A percentile compares a stretch with the other conserved stretches of the same genome.
Conservation (phyloP, 2,113 vertebrate species). For the Tachysurus vachellii region DNA sequence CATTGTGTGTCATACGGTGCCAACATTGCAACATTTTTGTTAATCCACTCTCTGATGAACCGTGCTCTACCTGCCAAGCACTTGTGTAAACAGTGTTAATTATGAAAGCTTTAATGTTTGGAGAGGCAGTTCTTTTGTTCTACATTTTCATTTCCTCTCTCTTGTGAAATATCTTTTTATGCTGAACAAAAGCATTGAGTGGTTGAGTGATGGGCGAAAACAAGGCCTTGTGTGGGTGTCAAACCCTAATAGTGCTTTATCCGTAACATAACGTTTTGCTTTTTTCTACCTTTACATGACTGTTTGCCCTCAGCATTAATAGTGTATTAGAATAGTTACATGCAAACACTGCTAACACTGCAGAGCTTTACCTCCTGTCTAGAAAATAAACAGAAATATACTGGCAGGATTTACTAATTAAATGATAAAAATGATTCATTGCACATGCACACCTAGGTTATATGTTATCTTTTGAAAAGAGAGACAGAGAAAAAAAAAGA, state of each 20-base stretch:
- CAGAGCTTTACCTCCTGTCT: slow-evolving; percentile 57
- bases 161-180: neutral
- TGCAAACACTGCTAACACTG: slow-evolving; percentile 63
- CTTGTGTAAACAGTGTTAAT: slow-evolving; percentile 16
- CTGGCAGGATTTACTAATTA: slow-evolving; percentile 41
- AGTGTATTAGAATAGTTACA: slow-evolving; percentile 56
- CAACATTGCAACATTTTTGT: neutral
- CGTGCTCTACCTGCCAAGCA: neutral
- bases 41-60: neutral
- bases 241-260: slow-evolving; percentile 59
- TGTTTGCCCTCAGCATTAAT: slow-evolving; percentile 70
- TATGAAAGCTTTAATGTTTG: slow-evolving; percentile 4
- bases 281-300: slow-evolving; percentile 69
- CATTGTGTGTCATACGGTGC: neutral
- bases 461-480: neutral
- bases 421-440: neutral
- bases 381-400: slow-evolving; percentile 79
- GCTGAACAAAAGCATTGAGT: neutral
- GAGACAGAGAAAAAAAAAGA: slow-evolving; percentile 55
- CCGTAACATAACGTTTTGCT: slow-evolving; percentile 73
- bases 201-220: neutral
- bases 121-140: slow-evolving; percentile 5
- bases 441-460: slow-evolving; percentile 54
- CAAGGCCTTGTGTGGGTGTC: neutral
- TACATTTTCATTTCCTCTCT: slow-evolving; percentile 1